Conservation (phyloP, 2,797 vertebrate species). For the Falco biarmicus region DNA sequence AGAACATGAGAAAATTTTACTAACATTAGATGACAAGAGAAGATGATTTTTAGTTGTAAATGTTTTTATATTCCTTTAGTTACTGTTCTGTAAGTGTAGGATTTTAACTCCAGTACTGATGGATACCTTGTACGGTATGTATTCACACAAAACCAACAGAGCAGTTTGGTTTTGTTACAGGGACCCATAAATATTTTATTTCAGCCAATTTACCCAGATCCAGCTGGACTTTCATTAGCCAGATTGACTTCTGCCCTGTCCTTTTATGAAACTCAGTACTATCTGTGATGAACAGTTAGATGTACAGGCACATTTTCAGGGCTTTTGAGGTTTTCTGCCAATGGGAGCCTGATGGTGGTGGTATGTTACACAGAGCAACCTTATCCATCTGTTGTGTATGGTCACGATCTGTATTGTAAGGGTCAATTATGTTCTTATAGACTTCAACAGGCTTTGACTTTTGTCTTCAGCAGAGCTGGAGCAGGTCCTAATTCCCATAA, state of each 20-base stretch:
- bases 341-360: neutral
- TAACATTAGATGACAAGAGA: neutral
- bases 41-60: neutral
- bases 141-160: neutral
- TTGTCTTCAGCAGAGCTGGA: neutral
- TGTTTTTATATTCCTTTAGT: neutral
- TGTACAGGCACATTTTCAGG: neutral
- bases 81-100: neutral
- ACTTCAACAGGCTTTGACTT: neutral
- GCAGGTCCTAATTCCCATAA: neutral
- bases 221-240: neutral
- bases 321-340: neutral
- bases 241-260: neutral
- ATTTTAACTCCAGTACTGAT: neutral
- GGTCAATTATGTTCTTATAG: neutral
- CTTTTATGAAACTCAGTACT: neutral
- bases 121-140: too few species aligned
- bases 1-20: neutral
- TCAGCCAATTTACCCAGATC: neutral
- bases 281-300: neutral
- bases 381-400: accelerated
- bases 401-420: neutral
- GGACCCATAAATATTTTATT: neutral
- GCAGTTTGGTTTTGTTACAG: neutral
- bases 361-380: neutral